phyloP scores from a whole-genome alignment of 2,113 vertebrate species.

The Sus scrofa region T2T-Sscrofa CM000816.6:19194001-19194500 shows the following conservation, averaged over 20 bases:
- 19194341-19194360: neutral
- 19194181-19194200: neutral
- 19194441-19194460: neutral
- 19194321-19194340: neutral
- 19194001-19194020: neutral
- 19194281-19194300: neutral
- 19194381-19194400: neutral
- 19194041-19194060: neutral
- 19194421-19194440: neutral
- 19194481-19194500: no score
- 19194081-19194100: neutral
- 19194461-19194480: neutral
- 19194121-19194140: neutral
- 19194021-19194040: neutral
- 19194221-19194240: neutral
- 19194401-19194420: neutral
- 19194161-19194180: neutral
- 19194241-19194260: neutral
- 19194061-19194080: neutral
- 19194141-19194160: neutral
- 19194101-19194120: neutral
- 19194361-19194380: neutral
- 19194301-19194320: accelerated
- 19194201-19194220: neutral
- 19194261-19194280: neutral